Conservation (phyloP, 2,888 invertebrate genomes). For the Catotricha subobsoleta region DNA sequence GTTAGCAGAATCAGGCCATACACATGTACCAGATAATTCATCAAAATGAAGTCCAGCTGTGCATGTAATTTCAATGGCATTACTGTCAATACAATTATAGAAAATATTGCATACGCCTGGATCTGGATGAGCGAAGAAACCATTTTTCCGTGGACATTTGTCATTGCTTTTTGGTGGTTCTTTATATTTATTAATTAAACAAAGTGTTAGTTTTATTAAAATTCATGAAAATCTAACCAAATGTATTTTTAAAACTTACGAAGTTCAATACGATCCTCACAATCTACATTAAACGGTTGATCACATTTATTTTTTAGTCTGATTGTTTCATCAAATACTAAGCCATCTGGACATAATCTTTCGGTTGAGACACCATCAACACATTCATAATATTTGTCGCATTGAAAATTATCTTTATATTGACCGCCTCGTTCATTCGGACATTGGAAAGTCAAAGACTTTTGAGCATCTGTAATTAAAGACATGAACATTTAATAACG, state of each 20-base stretch:
- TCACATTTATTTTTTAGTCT: conserved; percentile 82
- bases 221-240: neutral
- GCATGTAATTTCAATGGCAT: conserved; percentile 58
- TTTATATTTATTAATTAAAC: conserved; percentile 19
- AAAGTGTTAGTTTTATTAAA: neutral
- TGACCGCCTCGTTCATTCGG: conserved; percentile 58
- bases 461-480: conserved; percentile 17
- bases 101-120: conserved; percentile 64
- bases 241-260: conserved; percentile 43
- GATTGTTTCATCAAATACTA: conserved; percentile 71
- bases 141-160: conserved; percentile 68
- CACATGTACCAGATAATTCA: conserved; percentile 74
- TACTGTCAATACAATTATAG: conserved; percentile 79
- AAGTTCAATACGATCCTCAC: conserved; percentile 69
- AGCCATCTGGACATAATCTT: conserved; percentile 72
- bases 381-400: conserved; percentile 76
- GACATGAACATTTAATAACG: conserved; percentile 2
- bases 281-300: conserved; percentile 82
- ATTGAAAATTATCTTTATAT: conserved; percentile 61
- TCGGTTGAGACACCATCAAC: conserved; percentile 49
- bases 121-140: conserved; percentile 82
- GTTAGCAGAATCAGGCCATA: conserved; percentile 69
- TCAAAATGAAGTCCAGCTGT: conserved; percentile 82
- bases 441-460: conserved; percentile 41
- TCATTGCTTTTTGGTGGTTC: conserved; percentile 55